Conservation (phyloP, 2,113 vertebrate genomes). For the Oxygymnocypris stewartii region DNA sequence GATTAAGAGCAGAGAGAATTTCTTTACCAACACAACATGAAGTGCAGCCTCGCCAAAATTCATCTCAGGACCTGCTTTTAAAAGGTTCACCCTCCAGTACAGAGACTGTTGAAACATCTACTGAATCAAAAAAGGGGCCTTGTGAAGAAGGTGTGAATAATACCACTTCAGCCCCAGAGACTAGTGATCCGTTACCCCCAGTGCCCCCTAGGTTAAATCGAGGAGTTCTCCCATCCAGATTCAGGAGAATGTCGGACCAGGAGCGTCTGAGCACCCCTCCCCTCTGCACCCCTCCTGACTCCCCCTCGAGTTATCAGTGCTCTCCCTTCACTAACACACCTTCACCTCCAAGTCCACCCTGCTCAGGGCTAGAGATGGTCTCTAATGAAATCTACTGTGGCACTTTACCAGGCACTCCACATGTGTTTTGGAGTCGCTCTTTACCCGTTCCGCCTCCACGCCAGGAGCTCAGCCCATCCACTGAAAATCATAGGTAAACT, state of each 20-base stretch:
- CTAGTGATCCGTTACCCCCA: constrained; percentile 58
- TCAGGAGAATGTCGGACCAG: constrained; percentile 49
- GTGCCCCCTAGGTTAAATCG: constrained; percentile 69
- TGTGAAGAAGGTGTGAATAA: constrained; percentile 41
- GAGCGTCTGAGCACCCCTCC: neutral
- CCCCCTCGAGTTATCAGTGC: constrained; percentile 56
- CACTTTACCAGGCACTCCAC: constrained; percentile 59
- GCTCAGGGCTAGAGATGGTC: constrained; percentile 80
- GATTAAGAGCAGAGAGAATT: constrained; percentile 62
- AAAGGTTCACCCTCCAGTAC: constrained; percentile 66
- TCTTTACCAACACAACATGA: constrained; percentile 37
- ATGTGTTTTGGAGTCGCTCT: constrained; percentile 54
- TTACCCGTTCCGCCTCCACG: constrained; percentile 59
- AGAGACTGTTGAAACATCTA: constrained; percentile 1
- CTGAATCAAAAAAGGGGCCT: constrained; percentile 40
- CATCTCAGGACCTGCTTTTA: constrained; percentile 67
- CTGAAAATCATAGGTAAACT: constrained; percentile 70
- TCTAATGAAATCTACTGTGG: constrained; percentile 90
- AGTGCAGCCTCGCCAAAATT: constrained; percentile 49
- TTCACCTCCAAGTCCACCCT: constrained; percentile 57
- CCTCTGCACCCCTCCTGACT: constrained; percentile 41
- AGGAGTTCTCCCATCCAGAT: constrained; percentile 6
- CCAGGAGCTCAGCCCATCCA: constrained; percentile 55
- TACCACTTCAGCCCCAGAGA: constrained; percentile 56
- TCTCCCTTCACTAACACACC: constrained; percentile 54